Evolutionary conservation across 2,113 vertebrate genomes (phyloP).

Genomic region (Petroica traversi): DNA sequence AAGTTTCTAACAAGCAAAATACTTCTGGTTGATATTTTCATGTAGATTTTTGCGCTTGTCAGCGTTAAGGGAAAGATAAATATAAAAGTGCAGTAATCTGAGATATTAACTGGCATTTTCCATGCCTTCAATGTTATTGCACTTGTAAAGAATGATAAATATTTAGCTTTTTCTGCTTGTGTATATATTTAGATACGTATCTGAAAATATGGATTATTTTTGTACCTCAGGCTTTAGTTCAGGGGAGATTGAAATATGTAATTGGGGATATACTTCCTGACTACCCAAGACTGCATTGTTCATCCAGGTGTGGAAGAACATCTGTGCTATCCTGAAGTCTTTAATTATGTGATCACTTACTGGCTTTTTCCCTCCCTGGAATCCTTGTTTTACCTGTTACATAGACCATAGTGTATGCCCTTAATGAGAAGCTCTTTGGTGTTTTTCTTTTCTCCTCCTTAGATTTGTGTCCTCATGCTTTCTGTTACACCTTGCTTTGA

Average conservation of each 20-base stretch:
- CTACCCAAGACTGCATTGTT: not conserved
- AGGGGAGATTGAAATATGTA: not conserved
- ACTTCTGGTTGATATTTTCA: not conserved
- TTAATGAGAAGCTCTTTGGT: not conserved
- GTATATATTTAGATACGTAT: not conserved
- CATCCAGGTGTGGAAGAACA: not conserved
- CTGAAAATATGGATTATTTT: not conserved
- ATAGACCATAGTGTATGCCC: not conserved
- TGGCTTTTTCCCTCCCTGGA: rapidly evolving
- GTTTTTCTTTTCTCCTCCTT: not conserved
- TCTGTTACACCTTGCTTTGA: not conserved
- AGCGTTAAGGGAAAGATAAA: not conserved
- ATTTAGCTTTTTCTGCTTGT: not conserved
- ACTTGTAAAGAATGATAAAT: not conserved
- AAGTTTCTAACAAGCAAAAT: not conserved
- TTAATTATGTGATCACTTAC: not conserved
- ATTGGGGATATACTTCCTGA: not conserved
- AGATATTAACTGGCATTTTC: not conserved
- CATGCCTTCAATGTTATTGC: not conserved
- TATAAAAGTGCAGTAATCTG: not conserved
- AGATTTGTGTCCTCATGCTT: not conserved
- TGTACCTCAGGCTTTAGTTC: not conserved
- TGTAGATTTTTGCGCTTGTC: not conserved
- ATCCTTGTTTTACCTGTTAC: not conserved
- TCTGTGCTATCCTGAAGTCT: not conserved